Percentiles rank a stretch among this genome's conserved stretches.
Conservation (phyloP, 2,888 invertebrate species). For the Eristalis pertinax region DNA sequence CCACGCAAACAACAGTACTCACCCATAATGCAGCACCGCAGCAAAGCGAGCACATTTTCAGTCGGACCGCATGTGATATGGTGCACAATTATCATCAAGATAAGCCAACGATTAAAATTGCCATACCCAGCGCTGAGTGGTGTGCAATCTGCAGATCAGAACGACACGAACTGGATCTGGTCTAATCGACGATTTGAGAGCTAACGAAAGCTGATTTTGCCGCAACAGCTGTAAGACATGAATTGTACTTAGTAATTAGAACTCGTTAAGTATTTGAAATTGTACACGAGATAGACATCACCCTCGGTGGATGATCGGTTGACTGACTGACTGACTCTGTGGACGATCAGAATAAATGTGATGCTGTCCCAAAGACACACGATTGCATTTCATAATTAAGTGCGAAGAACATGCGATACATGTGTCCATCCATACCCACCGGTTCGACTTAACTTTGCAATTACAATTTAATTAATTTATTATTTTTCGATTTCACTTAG, state of each 20-base stretch:
- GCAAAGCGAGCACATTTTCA: too few relatives aligned
- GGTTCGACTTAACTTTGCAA: constrained; percentile 14
- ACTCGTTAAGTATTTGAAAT: constrained; percentile 70
- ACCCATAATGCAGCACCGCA: neutral
- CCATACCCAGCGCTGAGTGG: neutral
- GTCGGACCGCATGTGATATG: neutral
- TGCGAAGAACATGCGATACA: constrained; percentile 56
- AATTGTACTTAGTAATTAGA: constrained; percentile 58
- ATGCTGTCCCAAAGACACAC: constrained; percentile 3
- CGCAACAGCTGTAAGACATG: constrained; percentile 26
- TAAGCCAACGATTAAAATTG: constrained; percentile 23
- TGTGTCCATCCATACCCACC: neutral
- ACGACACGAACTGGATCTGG: constrained; percentile 7
- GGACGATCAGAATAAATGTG: constrained; percentile 31
- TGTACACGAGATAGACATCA: constrained; percentile 45
- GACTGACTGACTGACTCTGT: neutral
- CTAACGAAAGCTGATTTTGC: constrained; percentile 45
- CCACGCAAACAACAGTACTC: neutral
- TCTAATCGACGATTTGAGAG: constrained; percentile 38
- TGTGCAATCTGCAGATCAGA: constrained; percentile 5
- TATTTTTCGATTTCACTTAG: constrained; percentile 30
- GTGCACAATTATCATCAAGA: constrained; percentile 33
- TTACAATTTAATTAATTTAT: constrained; percentile 56
- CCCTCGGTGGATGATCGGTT: constrained; percentile 28
- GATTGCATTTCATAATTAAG: constrained; percentile 61